Conservation (phyloP, 1,140 invertebrate genomes). For the Aphelenchoides besseyi region DNA sequence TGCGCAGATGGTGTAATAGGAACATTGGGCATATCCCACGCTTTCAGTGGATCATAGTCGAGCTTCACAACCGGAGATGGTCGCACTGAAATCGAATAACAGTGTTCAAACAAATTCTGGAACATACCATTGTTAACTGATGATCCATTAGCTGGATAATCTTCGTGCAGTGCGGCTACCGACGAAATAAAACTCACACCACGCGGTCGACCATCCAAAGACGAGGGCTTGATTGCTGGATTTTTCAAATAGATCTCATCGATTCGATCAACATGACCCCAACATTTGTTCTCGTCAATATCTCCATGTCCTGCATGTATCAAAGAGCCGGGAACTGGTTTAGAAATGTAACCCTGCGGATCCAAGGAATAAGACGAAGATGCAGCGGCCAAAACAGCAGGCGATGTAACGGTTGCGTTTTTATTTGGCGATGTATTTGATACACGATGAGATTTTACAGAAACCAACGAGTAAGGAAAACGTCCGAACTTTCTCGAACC, state of each 20-base stretch:
- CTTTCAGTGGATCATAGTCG: slow-evolving; percentile 24
- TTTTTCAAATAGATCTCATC: slow-evolving; percentile 47
- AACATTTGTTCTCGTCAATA: slow-evolving; percentile 36
- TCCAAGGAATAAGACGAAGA: background rate
- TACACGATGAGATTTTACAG: slow-evolving; percentile 5
- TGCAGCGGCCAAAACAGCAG: background rate
- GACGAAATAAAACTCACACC: slow-evolving; percentile 17
- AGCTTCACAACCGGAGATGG: background rate
- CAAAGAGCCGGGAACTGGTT: slow-evolving; percentile 36
- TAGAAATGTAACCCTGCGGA: background rate
- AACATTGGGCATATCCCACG: slow-evolving; percentile 19
- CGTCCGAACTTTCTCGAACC: slow-evolving; percentile 23
- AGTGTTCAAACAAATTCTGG: slow-evolving; percentile 20
- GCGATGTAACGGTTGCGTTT: background rate
- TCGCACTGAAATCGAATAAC: slow-evolving; percentile 9
- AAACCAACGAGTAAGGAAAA: slow-evolving; percentile 25
- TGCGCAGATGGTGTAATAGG: slow-evolving; percentile 8
- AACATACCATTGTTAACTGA: too few species aligned
- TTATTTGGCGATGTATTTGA: background rate
- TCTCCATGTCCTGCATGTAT: slow-evolving; percentile 48
- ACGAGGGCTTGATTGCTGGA: slow-evolving; percentile 23
- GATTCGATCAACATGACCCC: slow-evolving; percentile 45
- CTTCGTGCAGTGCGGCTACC: slow-evolving; percentile 3
- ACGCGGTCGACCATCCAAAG: slow-evolving; percentile 16
- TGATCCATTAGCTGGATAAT: slow-evolving; percentile 19